These are phyloP conservation scores for Pollenia amentaria DNA, from an alignment of 2,888 invertebrate genomes.

Conservation along the genomic window DNA sequence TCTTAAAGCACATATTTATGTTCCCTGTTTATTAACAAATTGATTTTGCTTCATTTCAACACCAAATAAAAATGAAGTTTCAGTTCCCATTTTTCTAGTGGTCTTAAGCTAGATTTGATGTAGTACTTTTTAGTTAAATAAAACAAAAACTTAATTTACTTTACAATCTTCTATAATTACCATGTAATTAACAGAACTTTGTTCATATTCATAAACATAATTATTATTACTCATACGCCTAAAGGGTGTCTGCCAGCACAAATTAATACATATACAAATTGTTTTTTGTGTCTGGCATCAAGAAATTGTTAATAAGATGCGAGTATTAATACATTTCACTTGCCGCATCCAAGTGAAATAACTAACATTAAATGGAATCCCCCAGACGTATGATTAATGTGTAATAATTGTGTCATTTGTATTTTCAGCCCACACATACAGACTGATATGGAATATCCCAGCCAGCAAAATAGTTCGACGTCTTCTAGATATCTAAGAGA, in stretches of 20 bases:
- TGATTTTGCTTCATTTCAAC: too few relatives aligned
- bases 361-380: not conserved
- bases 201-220: not conserved
- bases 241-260: not conserved
- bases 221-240: not conserved
- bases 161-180: not conserved
- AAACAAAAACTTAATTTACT: too few relatives aligned
- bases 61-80: too few relatives aligned
- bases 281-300: slow-evolving; percentile 13
- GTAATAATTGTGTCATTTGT: slow-evolving; percentile 36
- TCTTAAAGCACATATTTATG: too few relatives aligned
- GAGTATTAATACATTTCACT: slow-evolving; percentile 23
- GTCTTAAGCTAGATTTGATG: too few relatives aligned
- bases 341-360: slow-evolving; percentile 3
- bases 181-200: not conserved
- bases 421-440: not conserved
- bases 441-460: too few relatives aligned
- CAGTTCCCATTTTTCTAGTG: too few relatives aligned
- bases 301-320: slow-evolving; percentile 21
- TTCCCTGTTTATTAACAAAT: too few relatives aligned
- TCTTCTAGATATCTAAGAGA: too few relatives aligned
- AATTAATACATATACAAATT: slow-evolving; percentile 11
- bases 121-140: too few relatives aligned
- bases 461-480: too few relatives aligned
- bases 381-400: slow-evolving; percentile 30